phyloP scores from a whole-genome alignment of 2,113 vertebrate genomes.

The Synodontis membranacea region DNA sequence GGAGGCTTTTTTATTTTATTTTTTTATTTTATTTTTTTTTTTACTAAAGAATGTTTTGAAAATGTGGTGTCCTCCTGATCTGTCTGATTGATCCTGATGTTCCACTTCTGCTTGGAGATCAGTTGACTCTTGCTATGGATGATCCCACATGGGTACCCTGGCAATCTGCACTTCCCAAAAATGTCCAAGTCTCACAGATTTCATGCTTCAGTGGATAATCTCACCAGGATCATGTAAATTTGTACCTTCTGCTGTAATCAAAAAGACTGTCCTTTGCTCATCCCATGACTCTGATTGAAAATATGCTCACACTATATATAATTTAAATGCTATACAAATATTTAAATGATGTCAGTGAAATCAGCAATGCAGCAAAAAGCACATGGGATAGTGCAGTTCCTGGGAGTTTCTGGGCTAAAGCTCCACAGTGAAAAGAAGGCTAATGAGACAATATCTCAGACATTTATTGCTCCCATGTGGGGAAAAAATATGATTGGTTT shows the following conservation, averaged over 20 bases:
- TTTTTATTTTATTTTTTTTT: too few species aligned
- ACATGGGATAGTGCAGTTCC: background rate
- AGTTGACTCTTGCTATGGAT: background rate
- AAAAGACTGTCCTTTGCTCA: background rate
- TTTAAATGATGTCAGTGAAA: background rate
- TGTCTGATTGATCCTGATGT: background rate
- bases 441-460: background rate
- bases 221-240: background rate
- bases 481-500: background rate
- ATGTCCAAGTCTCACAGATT: background rate
- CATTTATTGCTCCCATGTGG: slow-evolving; percentile 14
- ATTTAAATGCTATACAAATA: background rate
- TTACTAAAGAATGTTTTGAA: background rate
- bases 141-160: background rate
- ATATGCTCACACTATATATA: background rate
- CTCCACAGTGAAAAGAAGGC: background rate
- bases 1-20: background rate
- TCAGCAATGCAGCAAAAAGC: background rate
- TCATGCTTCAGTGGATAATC: background rate
- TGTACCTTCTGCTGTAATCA: background rate
- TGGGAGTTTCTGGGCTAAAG: background rate
- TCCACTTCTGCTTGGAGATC: background rate
- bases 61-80: background rate
- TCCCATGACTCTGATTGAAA: background rate
- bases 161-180: background rate